phyloP scores from a whole-genome alignment of 2,797 vertebrate species.

The Alfaro cultratus region DNA sequence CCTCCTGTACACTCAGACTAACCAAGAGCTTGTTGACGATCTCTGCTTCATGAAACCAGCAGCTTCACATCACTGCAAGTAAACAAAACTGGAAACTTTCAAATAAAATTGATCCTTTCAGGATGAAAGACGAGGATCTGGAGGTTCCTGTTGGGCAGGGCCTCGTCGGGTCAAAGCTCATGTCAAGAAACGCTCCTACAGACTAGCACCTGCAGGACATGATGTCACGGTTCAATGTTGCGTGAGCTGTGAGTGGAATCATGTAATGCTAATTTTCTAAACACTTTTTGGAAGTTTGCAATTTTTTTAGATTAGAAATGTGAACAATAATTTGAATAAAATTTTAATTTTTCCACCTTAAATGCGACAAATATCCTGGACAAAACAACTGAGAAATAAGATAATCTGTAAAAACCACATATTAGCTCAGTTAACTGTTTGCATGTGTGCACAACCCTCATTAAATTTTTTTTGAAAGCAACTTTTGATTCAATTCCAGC shows the following conservation, averaged over 20 bases:
- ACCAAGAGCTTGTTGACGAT: too few relatives aligned
- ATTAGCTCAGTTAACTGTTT: background rate
- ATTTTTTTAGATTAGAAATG: background rate
- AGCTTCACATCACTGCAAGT: background rate
- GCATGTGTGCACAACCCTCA: background rate
- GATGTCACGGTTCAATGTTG: background rate
- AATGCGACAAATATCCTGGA: background rate
- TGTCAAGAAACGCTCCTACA: background rate
- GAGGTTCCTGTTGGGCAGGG: background rate
- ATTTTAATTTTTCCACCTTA: background rate
- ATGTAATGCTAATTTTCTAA: background rate
- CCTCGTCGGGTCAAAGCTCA: background rate
- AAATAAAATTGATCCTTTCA: background rate
- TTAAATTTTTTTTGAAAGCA: background rate
- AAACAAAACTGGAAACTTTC: background rate
- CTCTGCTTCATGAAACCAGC: background rate
- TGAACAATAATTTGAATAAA: background rate
- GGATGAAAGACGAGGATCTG: background rate
- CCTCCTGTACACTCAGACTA: background rate
- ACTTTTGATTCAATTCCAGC: background rate
- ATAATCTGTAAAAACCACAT: background rate
- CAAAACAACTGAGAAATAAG: background rate
- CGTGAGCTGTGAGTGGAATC: background rate
- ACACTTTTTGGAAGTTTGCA: background rate
- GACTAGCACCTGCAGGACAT: background rate